Evolutionary conservation across 2,113 vertebrate species (phyloP).

Genomic region (Istiophorus platypterus): DNA sequence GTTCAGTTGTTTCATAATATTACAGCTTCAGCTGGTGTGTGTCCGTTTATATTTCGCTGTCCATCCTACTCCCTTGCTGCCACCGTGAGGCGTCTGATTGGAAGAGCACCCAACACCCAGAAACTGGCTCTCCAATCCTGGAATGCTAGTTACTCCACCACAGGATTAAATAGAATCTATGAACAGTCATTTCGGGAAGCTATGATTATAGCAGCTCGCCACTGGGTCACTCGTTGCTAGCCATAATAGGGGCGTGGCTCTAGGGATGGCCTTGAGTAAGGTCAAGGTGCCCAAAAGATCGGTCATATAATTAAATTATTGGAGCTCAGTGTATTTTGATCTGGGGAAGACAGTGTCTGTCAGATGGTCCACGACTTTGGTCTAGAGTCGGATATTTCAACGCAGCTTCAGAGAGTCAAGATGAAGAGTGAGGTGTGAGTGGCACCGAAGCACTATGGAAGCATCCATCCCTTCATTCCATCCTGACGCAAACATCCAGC

Average conservation of each 20-base stretch:
- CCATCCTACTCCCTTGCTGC: not conserved
- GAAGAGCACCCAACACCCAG: not conserved
- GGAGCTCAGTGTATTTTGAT: too few relatives aligned
- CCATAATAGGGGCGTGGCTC: too few relatives aligned
- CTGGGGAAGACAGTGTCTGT: too few relatives aligned
- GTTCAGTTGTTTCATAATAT: not conserved
- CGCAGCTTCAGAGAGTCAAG: too few relatives aligned
- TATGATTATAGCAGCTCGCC: not conserved
- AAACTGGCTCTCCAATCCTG: not conserved
- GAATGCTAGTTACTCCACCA: not conserved
- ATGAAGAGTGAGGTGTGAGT: not conserved
- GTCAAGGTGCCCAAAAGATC: too few relatives aligned
- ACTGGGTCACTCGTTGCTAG: not conserved
- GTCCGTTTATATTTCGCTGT: too few relatives aligned
- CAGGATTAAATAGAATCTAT: not conserved
- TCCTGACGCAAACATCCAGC: not conserved
- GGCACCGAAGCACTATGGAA: not conserved
- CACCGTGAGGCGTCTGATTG: not conserved
- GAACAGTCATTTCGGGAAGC: not conserved
- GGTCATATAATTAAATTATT: too few relatives aligned
- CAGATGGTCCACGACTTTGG: too few relatives aligned
- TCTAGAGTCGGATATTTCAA: too few relatives aligned
- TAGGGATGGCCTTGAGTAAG: too few relatives aligned
- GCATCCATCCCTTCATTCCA: not conserved
- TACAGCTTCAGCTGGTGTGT: too few relatives aligned